Evolutionary conservation across 2,888 invertebrate genomes (phyloP), one percentile per base, ranked within the genome.

Genomic region (Cremastinae sp.): DNA sequence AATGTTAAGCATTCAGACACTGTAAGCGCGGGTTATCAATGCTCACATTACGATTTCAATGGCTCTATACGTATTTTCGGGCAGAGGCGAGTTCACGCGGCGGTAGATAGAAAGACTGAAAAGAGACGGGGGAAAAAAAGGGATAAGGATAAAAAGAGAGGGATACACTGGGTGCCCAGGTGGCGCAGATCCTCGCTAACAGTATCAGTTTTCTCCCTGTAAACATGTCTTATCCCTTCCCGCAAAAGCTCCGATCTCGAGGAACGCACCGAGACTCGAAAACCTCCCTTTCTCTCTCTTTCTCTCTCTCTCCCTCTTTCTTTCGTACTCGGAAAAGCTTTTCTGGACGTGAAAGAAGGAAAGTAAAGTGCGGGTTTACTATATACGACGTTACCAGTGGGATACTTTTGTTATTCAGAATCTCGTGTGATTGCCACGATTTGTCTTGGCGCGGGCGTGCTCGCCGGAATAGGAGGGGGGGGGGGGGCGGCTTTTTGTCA

Each of bases 321-420:
- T 49, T 35, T 12, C 28, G 2, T 5, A 3, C 28, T 28, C 28
- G 28, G n/a, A n/a, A n/a, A 14, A 35, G 53, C 62, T 70, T 69
- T 53, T 61, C 70, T 45, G 53, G 53, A 35, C 16, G 39, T 14
- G 37, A 22, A 14, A 16, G 20, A 37, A 22, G 12, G 41, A 35
- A 61, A 70, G 70, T 62, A 55, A 37, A 45, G 62, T 45, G 43
- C 18, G 37, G 53, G 53, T 45, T 45, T 62, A 70, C 51, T 51
- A 22, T 51, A 64, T 66, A 62, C 61, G 12, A 58, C 59, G 51
- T 64, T 37, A 28, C 78, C 76, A 75, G 62, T 74, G 73, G 80
- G 80, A 79, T 80, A 80, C 81, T 81, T 81, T 81, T 81, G 81
- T 81, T 81, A 81, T 81, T 81, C 81, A 81, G 80, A 81, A 81